Base-by-base conservation (phyloP, 2,797 vertebrate genomes). In the Pelochelys cantorii region DNA sequence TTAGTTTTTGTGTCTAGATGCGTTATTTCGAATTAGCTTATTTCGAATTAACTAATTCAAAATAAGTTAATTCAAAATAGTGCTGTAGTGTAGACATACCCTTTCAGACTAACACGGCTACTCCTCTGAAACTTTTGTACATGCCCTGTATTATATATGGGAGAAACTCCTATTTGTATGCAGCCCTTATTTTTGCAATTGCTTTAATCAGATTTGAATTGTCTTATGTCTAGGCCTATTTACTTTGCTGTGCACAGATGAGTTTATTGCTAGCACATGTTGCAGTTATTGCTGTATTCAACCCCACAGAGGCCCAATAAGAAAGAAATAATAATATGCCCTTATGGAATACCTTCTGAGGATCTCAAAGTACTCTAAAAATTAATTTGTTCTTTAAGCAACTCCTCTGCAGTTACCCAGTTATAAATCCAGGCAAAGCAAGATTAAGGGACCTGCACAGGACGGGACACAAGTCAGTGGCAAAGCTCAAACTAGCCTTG, bases 241-340 rank as follows among this genome's bases (percentile, higher is more conserved):
- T 0, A 0, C 57, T 80, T 10, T 1, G 62, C 81, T 84, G 60
- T 1, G 1, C 0, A 0, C 8, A 27, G 34, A 54, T 25, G 25
- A 89, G 23, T 31, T n/a, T 65, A 2, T 7, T 78, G 90, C 79
- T 31, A 74, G 77, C 2, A 0, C 29, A 68, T 74, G 22, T 74
- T 1, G 9, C 0, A 0, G 59, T 42, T 27, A 27, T 42, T 75
- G 71, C 37, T 25, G 34, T 25, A 23, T 48, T 48, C 79, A 27
- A 4, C 37, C 87, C 83, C 78, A n/a, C 53, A 3, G 5, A 74
- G n/a, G 11, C 84, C 9, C 1, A 0, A 5, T 5, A 3, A 2
- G 20, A 27, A 75, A 83, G 81, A 65, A 78, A 79, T 60, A 57
- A 37, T 85, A 56, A 0, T 80, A 57, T 83, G 79, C 53, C 84